Conservation (phyloP, 1,140 invertebrate species). For the Chrysoperla carnea region DNA sequence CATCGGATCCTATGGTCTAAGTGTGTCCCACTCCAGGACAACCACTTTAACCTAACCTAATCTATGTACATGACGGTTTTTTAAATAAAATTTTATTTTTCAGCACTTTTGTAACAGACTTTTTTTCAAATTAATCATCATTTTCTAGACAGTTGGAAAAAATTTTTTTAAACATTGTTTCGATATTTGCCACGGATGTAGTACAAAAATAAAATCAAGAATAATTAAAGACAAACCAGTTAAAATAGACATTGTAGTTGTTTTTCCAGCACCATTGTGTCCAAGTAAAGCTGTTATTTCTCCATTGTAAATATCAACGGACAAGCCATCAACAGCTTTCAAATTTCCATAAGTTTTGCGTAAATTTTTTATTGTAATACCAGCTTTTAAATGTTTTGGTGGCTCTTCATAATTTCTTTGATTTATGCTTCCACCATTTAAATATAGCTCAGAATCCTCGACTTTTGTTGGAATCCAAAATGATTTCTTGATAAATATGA, state of each 20-base stretch:
- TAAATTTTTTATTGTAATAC: conserved; percentile 20
- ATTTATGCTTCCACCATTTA: neutral
- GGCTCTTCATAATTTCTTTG: conserved; percentile 3
- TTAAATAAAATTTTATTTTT: too few relatives aligned
- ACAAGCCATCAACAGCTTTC: conserved; percentile 48
- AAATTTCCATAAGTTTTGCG: conserved; percentile 27
- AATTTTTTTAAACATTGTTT: too few relatives aligned
- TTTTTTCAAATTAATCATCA: too few relatives aligned
- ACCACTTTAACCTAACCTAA: too few relatives aligned
- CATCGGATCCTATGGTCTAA: too few relatives aligned
- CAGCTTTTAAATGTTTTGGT: neutral
- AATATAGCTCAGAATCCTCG: neutral
- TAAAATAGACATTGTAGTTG: conserved; percentile 45
- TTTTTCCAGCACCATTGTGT: conserved; percentile 35
- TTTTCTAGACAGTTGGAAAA: too few relatives aligned
- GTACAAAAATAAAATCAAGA: too few relatives aligned
- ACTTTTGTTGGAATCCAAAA: neutral
- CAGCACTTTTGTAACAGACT: too few relatives aligned
- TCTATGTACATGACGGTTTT: too few relatives aligned
- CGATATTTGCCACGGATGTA: too few relatives aligned
- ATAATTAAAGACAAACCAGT: conserved; percentile 35
- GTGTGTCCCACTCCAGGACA: too few relatives aligned
- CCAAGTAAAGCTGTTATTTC: conserved; percentile 62
- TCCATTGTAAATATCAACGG: conserved; percentile 48
- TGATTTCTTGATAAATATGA: neutral